Conservation (phyloP, 2,888 invertebrate genomes). For the Celastrina argiolus region DNA sequence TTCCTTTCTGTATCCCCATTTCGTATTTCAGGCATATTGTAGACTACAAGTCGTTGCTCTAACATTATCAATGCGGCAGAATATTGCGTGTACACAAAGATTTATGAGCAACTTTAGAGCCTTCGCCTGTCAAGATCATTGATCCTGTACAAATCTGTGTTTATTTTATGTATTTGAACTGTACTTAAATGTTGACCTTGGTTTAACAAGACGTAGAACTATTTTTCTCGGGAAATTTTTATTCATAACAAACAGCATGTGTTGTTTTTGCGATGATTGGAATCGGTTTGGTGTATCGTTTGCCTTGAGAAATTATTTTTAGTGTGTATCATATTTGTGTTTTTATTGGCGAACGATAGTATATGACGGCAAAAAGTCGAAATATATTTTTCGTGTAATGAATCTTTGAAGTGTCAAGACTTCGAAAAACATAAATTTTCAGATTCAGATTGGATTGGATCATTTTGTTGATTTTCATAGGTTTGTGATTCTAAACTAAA, state of each 20-base stretch:
- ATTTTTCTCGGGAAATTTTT: neutral
- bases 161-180: conserved; percentile 1
- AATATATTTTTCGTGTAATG: neutral
- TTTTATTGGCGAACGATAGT: neutral
- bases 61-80: too few species aligned
- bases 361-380: neutral
- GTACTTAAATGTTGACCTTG: neutral
- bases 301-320: neutral
- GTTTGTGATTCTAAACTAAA: too few species aligned
- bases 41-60: neutral
- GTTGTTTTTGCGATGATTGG: neutral
- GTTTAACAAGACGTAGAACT: neutral
- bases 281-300: neutral
- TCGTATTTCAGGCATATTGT: too few species aligned
- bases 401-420: too few species aligned
- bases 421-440: too few species aligned
- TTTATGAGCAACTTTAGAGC: too few species aligned
- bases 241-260: neutral
- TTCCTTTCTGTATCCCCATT: too few species aligned
- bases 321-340: neutral
- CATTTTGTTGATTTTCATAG: too few species aligned
- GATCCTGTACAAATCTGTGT: neutral
- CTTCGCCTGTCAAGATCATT: neutral
- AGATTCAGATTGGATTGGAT: too few species aligned
- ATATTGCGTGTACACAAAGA: too few species aligned